phyloP scores from a whole-genome alignment of 1,140 invertebrate genomes.

The Mya arenaria region DNA sequence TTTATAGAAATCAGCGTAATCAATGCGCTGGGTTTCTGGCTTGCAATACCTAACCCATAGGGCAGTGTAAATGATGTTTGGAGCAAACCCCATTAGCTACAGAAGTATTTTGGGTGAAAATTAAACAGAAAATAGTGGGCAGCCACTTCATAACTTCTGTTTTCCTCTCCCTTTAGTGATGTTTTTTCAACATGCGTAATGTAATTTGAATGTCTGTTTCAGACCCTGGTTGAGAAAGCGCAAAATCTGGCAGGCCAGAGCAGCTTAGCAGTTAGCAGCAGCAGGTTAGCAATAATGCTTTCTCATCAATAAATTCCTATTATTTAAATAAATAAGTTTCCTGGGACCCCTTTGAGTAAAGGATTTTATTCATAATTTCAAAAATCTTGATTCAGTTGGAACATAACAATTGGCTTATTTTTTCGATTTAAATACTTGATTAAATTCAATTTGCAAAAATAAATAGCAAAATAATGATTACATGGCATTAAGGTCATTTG shows the following conservation, averaged over 20 bases:
- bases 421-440: background rate
- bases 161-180: no score
- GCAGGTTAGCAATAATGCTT: background rate
- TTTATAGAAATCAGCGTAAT: no score
- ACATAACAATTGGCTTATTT: background rate
- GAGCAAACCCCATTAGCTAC: no score
- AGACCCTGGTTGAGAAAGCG: conserved; percentile 42
- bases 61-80: no score
- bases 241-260: conserved; percentile 30
- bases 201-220: conserved; percentile 1
- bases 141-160: no score
- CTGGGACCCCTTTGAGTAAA: background rate
- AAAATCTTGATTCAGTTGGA: background rate
- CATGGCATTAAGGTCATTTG: no score
- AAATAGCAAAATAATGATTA: background rate
- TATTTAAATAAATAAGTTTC: background rate
- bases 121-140: no score
- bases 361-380: background rate
- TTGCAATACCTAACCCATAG: no score
- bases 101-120: no score
- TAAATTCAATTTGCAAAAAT: background rate
- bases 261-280: conserved; percentile 18
- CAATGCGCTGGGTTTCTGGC: no score
- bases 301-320: background rate
- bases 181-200: no score